phyloP scores from a whole-genome alignment of 2,113 vertebrate genomes.

The Apodemus speciosus region DNA sequence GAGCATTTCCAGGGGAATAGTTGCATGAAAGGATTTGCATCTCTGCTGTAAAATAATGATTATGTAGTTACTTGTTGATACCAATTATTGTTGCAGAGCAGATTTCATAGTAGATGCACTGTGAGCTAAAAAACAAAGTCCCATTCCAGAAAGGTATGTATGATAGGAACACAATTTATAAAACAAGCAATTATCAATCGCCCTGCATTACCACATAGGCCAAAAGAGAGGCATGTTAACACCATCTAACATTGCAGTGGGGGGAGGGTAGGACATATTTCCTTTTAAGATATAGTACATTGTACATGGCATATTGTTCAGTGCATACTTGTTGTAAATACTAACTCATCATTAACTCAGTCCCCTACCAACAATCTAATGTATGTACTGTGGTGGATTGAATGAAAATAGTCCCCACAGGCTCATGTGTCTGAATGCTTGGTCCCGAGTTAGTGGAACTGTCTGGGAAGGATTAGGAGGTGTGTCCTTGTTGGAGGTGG shows the following conservation, averaged over 20 bases:
- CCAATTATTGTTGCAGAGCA: slow-evolving; percentile 30
- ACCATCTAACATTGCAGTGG: not conserved
- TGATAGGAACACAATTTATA: not conserved
- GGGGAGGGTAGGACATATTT: too few relatives aligned
- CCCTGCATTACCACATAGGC: not conserved
- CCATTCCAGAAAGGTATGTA: not conserved
- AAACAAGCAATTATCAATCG: slow-evolving; percentile 19
- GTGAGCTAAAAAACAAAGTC: not conserved
- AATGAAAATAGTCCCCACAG: not conserved
- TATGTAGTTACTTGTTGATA: slow-evolving; percentile 13
- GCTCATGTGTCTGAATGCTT: not conserved
- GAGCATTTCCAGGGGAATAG: not conserved
- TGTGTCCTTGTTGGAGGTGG: not conserved
- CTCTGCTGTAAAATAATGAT: slow-evolving; percentile 30
- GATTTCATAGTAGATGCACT: not conserved
- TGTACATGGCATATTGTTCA: not conserved
- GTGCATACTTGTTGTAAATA: not conserved
- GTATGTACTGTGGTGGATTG: not conserved
- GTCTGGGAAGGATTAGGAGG: not conserved
- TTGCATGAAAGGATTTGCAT: slow-evolving; percentile 23
- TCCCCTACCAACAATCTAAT: not conserved
- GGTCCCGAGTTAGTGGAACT: not conserved
- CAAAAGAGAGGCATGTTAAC: not conserved
- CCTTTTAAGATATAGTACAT: not conserved
- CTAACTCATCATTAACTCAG: not conserved